These are phyloP conservation scores for Terebella lapidaria DNA, from an alignment of 2,888 invertebrate species.

Conservation along the genomic window DNA sequence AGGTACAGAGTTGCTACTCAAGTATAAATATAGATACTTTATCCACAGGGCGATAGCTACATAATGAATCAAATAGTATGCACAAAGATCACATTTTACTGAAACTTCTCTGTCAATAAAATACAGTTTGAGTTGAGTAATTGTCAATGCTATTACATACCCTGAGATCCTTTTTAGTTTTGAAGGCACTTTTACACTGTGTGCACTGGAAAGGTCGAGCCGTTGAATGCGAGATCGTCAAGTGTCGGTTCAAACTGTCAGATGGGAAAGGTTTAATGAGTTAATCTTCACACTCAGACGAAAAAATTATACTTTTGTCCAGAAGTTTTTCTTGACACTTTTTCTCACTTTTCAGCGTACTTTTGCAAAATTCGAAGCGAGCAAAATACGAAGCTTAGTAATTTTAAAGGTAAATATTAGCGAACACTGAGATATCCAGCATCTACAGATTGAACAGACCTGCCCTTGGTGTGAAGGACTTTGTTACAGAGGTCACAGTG, in stretches of 20 bases:
- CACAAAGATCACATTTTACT: too few relatives aligned
- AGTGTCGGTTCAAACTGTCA: conserved; percentile 18
- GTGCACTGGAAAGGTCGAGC: conserved; percentile 19
- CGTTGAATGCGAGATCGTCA: conserved; percentile 19
- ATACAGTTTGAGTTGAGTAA: too few relatives aligned
- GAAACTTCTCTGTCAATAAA: too few relatives aligned
- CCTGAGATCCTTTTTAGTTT: conserved; percentile 24
- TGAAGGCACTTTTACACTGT: conserved; percentile 20
- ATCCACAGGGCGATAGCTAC: too few relatives aligned
- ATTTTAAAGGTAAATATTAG: too few relatives aligned
- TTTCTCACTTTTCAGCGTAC: too few relatives aligned
- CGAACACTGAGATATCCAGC: background rate
- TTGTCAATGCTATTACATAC: conserved; percentile 12
- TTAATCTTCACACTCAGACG: background rate
- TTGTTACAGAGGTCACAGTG: conserved; percentile 22
- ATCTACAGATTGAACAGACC: conserved; percentile 9
- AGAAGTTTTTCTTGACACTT: conserved; percentile 23
- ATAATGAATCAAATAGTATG: too few relatives aligned
- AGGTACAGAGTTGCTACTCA: too few relatives aligned
- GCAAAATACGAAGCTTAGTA: too few relatives aligned
- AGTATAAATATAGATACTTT: too few relatives aligned
- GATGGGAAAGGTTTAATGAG: background rate
- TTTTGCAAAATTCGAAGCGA: too few relatives aligned
- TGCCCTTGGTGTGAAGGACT: conserved; percentile 25
- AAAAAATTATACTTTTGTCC: conserved; percentile 22